Evolutionary conservation across 2,888 invertebrate species (phyloP).

Genomic region (Drosophila falleni): DNA sequence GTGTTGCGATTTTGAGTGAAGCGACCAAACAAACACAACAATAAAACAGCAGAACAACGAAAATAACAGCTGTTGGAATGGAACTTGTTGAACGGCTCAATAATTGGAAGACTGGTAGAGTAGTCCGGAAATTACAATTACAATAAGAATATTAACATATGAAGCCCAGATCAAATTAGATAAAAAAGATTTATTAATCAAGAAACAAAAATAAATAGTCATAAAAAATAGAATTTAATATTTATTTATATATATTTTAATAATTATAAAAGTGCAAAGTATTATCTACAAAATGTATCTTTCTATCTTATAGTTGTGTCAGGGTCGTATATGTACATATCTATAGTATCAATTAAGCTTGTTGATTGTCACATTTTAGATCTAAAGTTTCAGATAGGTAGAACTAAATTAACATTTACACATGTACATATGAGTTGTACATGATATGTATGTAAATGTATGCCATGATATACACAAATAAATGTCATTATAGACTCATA

Average conservation of each 20-base stretch:
- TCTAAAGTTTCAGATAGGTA: slow-evolving; percentile 37
- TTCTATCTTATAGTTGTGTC: background rate
- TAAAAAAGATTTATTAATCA: too few species aligned
- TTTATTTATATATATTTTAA: too few species aligned
- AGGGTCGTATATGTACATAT: background rate
- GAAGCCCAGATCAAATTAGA: background rate
- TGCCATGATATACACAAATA: slow-evolving; percentile 1
- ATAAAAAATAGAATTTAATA: background rate
- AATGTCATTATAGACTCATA: slow-evolving; percentile 15
- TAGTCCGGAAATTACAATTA: background rate
- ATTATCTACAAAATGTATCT: background rate
- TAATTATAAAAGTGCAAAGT: too few species aligned
- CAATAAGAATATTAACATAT: background rate
- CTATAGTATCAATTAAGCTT: slow-evolving; percentile 24
- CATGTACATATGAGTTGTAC: slow-evolving; percentile 3
- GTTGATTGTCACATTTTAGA: slow-evolving; percentile 39
- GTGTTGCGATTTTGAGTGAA: slow-evolving; percentile 69
- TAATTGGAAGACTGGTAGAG: slow-evolving; percentile 14
- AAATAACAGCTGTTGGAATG: slow-evolving; percentile 32
- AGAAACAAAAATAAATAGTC: background rate
- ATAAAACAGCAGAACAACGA: slow-evolving; percentile 20
- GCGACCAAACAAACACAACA: slow-evolving; percentile 49
- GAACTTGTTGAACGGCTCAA: slow-evolving; percentile 39
- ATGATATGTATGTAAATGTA: slow-evolving; percentile 6
- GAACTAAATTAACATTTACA: slow-evolving; percentile 27